Conservation (phyloP, 2,113 vertebrate genomes). For the Plecturocebus donacophilus region DNA sequence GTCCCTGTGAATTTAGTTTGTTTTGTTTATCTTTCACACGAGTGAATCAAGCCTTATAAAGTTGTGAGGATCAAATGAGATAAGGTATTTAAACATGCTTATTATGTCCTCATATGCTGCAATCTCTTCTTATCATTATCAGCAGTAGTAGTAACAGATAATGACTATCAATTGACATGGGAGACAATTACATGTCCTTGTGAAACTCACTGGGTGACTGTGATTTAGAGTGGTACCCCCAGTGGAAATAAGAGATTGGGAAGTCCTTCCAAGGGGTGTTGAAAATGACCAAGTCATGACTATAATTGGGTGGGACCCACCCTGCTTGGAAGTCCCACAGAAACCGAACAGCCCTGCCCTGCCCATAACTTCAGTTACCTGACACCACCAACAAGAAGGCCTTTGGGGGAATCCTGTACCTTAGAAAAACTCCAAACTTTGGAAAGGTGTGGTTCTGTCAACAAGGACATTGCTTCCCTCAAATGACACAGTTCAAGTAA, state of each 20-base stretch:
- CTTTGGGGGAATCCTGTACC: neutral
- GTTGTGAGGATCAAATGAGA: neutral
- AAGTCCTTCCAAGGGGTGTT: neutral
- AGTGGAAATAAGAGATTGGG: too few species aligned
- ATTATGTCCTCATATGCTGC: neutral
- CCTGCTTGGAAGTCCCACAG: neutral
- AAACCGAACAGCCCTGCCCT: neutral
- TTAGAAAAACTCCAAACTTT: neutral
- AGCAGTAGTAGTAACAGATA: neutral
- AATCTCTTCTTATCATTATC: rapidly evolving
- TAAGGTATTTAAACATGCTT: neutral
- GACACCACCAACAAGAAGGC: neutral
- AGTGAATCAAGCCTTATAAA: neutral
- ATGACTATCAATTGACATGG: neutral
- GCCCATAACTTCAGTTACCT: neutral
- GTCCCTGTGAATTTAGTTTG: neutral
- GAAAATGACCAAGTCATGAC: neutral
- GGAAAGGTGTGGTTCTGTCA: neutral
- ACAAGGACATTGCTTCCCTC: neutral
- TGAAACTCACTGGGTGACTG: neutral
- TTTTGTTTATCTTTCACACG: neutral
- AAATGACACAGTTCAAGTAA: neutral
- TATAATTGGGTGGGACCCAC: neutral
- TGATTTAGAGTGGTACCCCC: neutral
- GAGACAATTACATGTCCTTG: neutral